phyloP scores from a whole-genome alignment of 2,113 vertebrate species.

The Semnornis frantzii region DNA sequence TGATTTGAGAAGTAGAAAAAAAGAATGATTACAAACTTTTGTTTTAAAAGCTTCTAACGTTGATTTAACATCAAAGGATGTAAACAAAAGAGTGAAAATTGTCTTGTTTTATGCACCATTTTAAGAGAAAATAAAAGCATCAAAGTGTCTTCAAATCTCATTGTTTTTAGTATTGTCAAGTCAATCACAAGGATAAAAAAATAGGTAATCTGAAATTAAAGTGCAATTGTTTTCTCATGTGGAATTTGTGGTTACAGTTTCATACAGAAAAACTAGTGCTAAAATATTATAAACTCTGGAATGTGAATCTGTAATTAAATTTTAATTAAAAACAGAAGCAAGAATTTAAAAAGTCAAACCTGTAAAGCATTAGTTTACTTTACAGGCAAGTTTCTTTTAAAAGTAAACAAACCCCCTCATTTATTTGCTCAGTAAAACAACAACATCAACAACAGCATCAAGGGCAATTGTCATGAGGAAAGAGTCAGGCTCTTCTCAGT shows the following conservation, averaged over 20 bases:
- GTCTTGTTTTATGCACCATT: neutral
- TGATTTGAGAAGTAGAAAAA: neutral
- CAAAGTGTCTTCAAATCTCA: slow-evolving; percentile 43
- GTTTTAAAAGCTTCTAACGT: neutral
- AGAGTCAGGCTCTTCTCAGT: no score
- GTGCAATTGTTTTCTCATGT: slow-evolving; percentile 67
- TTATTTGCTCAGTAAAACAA: neutral
- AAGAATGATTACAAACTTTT: neutral
- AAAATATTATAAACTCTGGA: slow-evolving; percentile 36
- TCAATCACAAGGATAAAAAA: slow-evolving; percentile 72
- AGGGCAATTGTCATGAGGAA: no score
- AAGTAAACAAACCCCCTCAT: neutral
- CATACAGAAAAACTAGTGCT: slow-evolving; percentile 44
- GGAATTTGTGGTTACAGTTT: slow-evolving; percentile 37
- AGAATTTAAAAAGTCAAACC: neutral
- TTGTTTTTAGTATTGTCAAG: slow-evolving; percentile 42
- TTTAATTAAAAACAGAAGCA: slow-evolving; percentile 40
- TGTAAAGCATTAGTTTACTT: slow-evolving; percentile 1
- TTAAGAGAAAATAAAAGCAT: slow-evolving; percentile 39
- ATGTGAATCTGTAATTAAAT: slow-evolving; percentile 54
- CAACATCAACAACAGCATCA: neutral
- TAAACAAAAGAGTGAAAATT: neutral
- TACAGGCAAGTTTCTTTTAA: neutral
- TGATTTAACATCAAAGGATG: neutral
- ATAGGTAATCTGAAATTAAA: slow-evolving; percentile 73